Percentiles rank a stretch among this genome's conserved stretches.
Conservation (phyloP, 2,113 vertebrate genomes). For the Globicephala melas region DNA sequence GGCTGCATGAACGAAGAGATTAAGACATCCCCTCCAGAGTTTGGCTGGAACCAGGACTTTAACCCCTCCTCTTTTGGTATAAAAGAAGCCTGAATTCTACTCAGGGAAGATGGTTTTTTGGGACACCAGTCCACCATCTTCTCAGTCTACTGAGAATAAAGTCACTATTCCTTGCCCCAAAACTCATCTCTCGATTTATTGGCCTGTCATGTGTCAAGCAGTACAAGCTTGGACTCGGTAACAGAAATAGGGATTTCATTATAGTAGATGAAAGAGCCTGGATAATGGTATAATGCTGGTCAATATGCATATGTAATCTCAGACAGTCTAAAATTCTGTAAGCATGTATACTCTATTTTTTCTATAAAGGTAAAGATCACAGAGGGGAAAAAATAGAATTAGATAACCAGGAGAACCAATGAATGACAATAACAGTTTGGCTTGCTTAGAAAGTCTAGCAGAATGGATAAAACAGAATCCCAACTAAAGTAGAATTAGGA, state of each 20-base stretch:
- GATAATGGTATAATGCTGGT: neutral
- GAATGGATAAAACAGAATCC: neutral
- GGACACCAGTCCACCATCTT: neutral
- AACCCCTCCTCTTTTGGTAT: neutral
- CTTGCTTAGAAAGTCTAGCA: neutral
- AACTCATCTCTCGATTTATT: neutral
- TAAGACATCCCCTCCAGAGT: neutral
- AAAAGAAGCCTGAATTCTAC: neutral
- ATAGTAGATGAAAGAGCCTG: neutral
- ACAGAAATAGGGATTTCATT: neutral
- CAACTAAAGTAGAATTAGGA: neutral
- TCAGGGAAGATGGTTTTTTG: neutral
- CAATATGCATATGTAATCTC: neutral
- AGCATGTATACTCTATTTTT: neutral
- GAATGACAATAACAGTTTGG: neutral
- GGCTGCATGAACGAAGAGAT: neutral
- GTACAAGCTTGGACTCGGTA: neutral
- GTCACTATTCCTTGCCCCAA: neutral
- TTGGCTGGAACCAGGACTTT: neutral
- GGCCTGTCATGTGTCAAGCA: neutral
- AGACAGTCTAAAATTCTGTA: neutral
- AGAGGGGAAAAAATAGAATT: neutral
- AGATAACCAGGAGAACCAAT: neutral
- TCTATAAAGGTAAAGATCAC: neutral
- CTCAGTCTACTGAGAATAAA: neutral